These are phyloP conservation scores for Lipophrys pholis DNA, from an alignment of 2,113 vertebrate genomes.

Conservation along the genomic window DNA sequence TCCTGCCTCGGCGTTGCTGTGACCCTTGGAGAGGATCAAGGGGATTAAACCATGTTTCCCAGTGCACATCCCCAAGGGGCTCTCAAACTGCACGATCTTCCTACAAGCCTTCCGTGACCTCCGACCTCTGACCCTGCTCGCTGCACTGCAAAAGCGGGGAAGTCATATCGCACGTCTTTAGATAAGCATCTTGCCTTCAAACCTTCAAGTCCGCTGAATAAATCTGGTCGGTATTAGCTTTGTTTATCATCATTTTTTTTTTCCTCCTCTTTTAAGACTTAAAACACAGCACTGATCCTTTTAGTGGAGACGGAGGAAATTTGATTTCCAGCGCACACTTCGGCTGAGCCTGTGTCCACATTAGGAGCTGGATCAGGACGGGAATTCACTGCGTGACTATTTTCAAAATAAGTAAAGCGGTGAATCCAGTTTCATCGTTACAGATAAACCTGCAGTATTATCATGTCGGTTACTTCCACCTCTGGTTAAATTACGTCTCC, in stretches of 20 bases:
- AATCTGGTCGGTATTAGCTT: constrained; percentile 39
- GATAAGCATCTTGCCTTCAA: constrained; percentile 63
- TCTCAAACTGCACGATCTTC: constrained; percentile 33
- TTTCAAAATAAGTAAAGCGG: constrained; percentile 10
- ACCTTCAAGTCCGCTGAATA: constrained; percentile 32
- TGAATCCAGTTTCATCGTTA: constrained; percentile 15
- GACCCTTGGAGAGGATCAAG: constrained; percentile 33
- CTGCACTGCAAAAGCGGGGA: constrained; percentile 42
- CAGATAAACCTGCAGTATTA: constrained; percentile 24
- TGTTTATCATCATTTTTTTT: constrained; percentile 34
- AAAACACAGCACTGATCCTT: constrained; percentile 49
- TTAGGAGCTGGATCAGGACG: background rate
- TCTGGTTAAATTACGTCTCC: constrained; percentile 37
- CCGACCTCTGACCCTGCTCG: constrained; percentile 64
- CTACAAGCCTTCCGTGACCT: constrained; percentile 57
- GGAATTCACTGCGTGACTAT: background rate
- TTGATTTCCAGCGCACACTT: constrained; percentile 37
- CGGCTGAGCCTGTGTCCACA: constrained; percentile 25
- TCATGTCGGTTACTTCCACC: constrained; percentile 43
- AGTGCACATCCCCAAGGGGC: constrained; percentile 28
- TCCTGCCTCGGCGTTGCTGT: constrained; percentile 31
- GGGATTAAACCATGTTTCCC: constrained; percentile 47
- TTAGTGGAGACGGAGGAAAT: constrained; percentile 43
- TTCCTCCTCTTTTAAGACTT: background rate
- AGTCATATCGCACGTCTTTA: constrained; percentile 58